Base-by-base conservation (phyloP, 1,140 invertebrate genomes). In the Drosophila punjabiensis region DNA sequence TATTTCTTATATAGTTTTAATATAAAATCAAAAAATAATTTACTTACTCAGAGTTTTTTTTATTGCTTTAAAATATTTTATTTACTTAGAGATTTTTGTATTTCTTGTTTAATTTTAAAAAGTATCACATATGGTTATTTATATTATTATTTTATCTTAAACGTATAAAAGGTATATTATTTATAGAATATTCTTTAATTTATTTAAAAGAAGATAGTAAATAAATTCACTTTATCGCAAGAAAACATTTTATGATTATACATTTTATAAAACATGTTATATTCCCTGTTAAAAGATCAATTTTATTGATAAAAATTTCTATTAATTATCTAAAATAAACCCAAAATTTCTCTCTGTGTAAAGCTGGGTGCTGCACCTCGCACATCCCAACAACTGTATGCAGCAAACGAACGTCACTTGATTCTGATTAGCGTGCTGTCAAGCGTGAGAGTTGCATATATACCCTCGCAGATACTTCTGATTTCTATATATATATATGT, bases 341-440 rank as follows among this genome's bases (percentile, higher is more conserved):
- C 18, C 3, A 16, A 20, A 8, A n/a, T 66, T 66, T 16, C 8
- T 43, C 6, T 8, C 39, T 5, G 30, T 66, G 58, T 28, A 63
- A 8, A 47, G 37, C 16, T 58, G 45, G 64, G 56, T 35, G 66
- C 67, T 32, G 32, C 69, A 74, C 56, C 70, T 74, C 70, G 59
- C 56, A 50, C 43, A 59, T 50, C 71, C 41, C 71, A 52, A 52
- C 59, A 59, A 55, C 53, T 58, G 82, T 68, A 71, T 82, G 76
- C 81, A 74, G 77, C 77, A 81, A 69, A 75, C 86, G 86, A 90
- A 86, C 86, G 90, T 90, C 86, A 90, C 86, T 90, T 90, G 86
- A 90, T 90, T 90, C 86, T 90, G 86, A 90, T 90, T 90, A 90
- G 86, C 86, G 87, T 82, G 86, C 86, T 90, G 86, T 90, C 86